These are phyloP conservation scores for Carcina quercana DNA, from an alignment of 2,888 invertebrate species.

Conservation along the genomic window DNA sequence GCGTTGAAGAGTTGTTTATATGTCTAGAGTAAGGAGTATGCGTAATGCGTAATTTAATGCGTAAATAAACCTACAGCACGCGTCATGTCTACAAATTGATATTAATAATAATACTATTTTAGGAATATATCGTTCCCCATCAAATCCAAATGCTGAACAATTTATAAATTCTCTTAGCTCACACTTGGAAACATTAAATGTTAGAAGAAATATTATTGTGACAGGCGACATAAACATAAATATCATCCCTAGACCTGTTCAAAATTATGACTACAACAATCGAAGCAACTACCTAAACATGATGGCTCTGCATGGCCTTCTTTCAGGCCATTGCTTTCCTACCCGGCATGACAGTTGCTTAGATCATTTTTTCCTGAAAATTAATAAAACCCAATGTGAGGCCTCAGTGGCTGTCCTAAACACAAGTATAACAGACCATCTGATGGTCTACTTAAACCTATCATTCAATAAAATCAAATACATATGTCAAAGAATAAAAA, in stretches of 20 bases:
- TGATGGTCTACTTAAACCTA: neutral
- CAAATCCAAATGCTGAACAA: conserved; percentile 3
- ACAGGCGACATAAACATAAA: conserved; percentile 9
- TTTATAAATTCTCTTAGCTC: conserved; percentile 6
- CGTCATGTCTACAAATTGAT: conserved; percentile 4
- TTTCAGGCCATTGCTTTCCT: conserved; percentile 3
- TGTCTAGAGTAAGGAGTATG: too few relatives aligned
- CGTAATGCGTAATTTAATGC: too few relatives aligned
- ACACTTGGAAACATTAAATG: conserved; percentile 2
- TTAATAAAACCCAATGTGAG: neutral
- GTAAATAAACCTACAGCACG: conserved; percentile 1
- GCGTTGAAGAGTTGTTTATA: too few relatives aligned
- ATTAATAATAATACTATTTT: neutral
- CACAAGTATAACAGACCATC: neutral
- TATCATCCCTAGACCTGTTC: neutral
- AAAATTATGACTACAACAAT: neutral
- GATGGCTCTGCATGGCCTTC: conserved; percentile 1
- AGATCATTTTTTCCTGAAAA: conserved; percentile 6
- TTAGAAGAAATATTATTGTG: conserved; percentile 3
- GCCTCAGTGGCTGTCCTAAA: conserved; percentile 3
- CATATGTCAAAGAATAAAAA: neutral
- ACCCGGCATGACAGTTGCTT: conserved; percentile 3
- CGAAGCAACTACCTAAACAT: conserved; percentile 2
- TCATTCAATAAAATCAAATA: neutral
- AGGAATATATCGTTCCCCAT: conserved; percentile 10